Conservation (phyloP, 2,888 invertebrate genomes). For the Thalpophila matura region DNA sequence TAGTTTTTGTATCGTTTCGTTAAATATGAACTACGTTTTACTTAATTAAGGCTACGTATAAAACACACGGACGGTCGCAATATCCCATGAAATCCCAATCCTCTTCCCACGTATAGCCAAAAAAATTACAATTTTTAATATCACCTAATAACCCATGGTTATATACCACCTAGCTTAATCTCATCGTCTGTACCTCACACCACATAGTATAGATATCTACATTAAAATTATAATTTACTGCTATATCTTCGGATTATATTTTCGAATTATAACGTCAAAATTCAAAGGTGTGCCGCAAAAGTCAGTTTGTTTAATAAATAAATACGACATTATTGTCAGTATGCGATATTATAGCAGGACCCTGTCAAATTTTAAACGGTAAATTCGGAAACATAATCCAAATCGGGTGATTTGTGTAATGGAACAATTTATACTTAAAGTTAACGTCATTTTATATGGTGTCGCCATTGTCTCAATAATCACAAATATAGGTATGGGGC, state of each 20-base stretch:
- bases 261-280: constrained; percentile 38
- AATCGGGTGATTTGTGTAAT: constrained; percentile 74
- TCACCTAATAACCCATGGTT: constrained; percentile 74
- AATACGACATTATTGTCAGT: not conserved
- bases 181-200: constrained; percentile 84
- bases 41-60: constrained; percentile 1
- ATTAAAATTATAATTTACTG: constrained; percentile 66
- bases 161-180: constrained; percentile 76
- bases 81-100: constrained; percentile 38
- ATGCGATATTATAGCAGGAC: constrained; percentile 8
- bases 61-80: constrained; percentile 34
- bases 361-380: not conserved
- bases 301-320: not conserved
- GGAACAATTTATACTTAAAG: constrained; percentile 66
- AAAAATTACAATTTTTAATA: constrained; percentile 49
- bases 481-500: constrained; percentile 86
- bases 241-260: constrained; percentile 57
- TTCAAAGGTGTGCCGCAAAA: too few species aligned
- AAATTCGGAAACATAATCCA: constrained; percentile 63
- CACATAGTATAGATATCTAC: constrained; percentile 78
- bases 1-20: not conserved
- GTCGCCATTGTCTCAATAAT: constrained; percentile 84
- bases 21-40: not conserved
- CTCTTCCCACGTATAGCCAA: constrained; percentile 45
- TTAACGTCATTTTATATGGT: constrained; percentile 85